Evolutionary conservation across 1,140 invertebrate genomes (phyloP), one percentile per base, ranked within the genome.

Genomic region (Onthophagus taurus): DNA sequence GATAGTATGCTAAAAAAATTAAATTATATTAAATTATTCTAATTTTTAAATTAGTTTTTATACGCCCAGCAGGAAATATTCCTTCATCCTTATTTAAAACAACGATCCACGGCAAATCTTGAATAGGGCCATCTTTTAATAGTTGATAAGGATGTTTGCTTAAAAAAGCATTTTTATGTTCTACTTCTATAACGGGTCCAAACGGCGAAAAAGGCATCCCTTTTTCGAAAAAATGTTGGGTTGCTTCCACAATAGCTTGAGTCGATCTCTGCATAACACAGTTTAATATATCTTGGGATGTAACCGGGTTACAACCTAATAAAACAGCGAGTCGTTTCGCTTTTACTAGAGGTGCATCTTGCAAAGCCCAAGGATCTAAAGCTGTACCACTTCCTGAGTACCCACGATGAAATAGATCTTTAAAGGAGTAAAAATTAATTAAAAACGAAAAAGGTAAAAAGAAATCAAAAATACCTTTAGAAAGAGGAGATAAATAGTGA

Each of bases 341-440:
- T 51, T 73, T 72, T 23, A 63, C 59, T 1, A 63, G 50, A 0
- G 70, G 64, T 31, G 37, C 26, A 37, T 69, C 57, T 4, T 67
- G 69, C 66, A 64, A 30, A 1, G 54, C 42, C 87, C 82, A 91
- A 2, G 73, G 74, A 52, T 72, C 67, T 1, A 86, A 62, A 3
- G 79, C 74, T 9, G 80, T 78, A 0, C 87, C 88, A 55, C 84
- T 88, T 65, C 82, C 75, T 0, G 85, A 76, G 34, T 89, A 80
- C 4, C 80, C 75, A 67, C 37, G 68, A 55, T 5, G 67, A 68
- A 66, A 62, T 20, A 3, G 52, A 19, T 86, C 81, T 42, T 33
- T 29, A n/a, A n/a, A n/a, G n/a, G n/a, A n/a, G n/a, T n/a, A n/a
- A n/a, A n/a, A n/a, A n/a, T n/a, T n/a, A n/a, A n/a, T n/a, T n/a